phyloP scores from a whole-genome alignment of 2,797 vertebrate genomes.

The Rhabdophis nuchalis region DNA sequence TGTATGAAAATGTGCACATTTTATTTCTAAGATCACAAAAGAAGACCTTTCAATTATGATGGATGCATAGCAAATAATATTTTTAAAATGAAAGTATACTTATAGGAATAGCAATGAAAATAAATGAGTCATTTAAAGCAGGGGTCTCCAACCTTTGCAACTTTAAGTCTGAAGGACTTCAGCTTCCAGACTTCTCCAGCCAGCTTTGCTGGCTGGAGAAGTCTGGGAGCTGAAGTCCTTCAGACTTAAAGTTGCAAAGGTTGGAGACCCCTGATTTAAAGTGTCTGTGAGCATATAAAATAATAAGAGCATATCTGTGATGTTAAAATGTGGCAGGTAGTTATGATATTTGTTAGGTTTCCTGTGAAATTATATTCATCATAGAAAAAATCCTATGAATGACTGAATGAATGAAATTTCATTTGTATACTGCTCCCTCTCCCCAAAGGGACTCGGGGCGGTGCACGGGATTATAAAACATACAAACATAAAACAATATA shows the following conservation, averaged over 20 bases:
- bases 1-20: neutral
- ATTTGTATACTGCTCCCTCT: no score
- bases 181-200: no score
- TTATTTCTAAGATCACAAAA: neutral
- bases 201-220: no score
- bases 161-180: no score
- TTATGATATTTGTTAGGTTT: conserved; percentile 22
- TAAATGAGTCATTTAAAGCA: fast-evolving
- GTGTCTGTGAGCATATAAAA: fast-evolving
- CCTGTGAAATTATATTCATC: conserved; percentile 44
- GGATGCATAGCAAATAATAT: neutral
- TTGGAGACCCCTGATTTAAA: no score
- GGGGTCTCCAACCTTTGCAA: no score
- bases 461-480: no score
- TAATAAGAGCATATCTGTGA: neutral
- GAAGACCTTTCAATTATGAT: neutral
- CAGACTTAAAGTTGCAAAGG: no score
- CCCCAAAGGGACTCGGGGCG: no score
- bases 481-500: no score
- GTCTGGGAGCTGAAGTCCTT: no score
- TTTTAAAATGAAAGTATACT: neutral
- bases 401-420: no score
- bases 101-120: neutral
- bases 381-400: conserved; percentile 37
- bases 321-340: neutral